Conservation (phyloP, 2,797 vertebrate genomes). For the Silurus aristotelis region DNA sequence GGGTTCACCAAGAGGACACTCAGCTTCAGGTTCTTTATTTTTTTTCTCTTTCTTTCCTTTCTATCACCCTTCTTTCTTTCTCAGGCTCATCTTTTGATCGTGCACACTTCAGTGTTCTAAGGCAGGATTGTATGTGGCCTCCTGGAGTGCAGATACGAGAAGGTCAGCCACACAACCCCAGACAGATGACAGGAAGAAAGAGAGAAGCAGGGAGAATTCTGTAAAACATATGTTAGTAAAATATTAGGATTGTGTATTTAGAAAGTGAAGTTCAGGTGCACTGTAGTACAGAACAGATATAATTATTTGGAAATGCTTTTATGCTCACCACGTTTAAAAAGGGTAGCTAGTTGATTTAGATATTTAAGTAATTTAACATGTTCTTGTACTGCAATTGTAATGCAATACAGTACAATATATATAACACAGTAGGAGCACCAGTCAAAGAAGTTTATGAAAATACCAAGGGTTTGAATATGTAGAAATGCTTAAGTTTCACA, state of each 20-base stretch:
- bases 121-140: conserved; percentile 14
- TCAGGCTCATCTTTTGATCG: conserved; percentile 35
- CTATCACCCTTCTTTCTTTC: conserved; percentile 26
- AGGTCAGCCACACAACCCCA: conserved; percentile 19
- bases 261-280: neutral
- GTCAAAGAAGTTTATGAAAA: neutral
- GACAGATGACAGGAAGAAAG: neutral
- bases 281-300: neutral
- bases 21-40: neutral
- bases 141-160: conserved; percentile 3
- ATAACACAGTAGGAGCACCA: no score
- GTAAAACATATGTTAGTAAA: neutral
- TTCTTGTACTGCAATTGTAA: no score
- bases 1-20: conserved; percentile 28
- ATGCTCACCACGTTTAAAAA: neutral
- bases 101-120: conserved; percentile 25
- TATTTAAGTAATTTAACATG: neutral
- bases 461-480: neutral
- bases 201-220: neutral
- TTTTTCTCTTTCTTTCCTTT: conserved; percentile 3
- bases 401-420: no score
- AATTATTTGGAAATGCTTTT: neutral
- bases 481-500: neutral
- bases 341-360: neutral
- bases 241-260: neutral